Conservation (phyloP, 2,888 invertebrate genomes). For the Unio pictorum region DNA sequence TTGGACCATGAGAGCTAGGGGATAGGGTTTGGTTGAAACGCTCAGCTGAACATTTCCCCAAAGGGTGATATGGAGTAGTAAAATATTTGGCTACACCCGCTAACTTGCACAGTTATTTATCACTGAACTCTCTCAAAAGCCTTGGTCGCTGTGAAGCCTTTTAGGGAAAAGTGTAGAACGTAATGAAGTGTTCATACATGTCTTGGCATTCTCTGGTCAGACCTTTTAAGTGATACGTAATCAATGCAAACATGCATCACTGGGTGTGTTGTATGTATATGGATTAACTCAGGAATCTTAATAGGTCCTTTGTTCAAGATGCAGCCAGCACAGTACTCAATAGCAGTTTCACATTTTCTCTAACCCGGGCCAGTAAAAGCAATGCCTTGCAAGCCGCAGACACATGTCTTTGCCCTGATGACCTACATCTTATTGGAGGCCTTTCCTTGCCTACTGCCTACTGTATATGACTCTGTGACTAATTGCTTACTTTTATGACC, state of each 20-base stretch:
- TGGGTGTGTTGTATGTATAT: conserved; percentile 6
- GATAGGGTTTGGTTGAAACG: conserved; percentile 18
- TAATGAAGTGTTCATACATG: conserved; percentile 9
- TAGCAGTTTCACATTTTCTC: conserved; percentile 1
- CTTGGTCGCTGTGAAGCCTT: conserved; percentile 20
- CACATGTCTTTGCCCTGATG: conserved; percentile 18
- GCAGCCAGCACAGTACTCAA: conserved; percentile 8
- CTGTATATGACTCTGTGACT: background rate
- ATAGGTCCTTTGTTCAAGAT: conserved; percentile 4
- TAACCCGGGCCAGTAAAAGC: conserved; percentile 11
- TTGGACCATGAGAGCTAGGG: too few species aligned
- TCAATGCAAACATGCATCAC: conserved; percentile 13
- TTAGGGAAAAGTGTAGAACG: conserved; percentile 7
- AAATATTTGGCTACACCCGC: background rate
- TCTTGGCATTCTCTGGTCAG: conserved; percentile 13
- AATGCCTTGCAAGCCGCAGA: conserved; percentile 8
- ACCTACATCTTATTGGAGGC: conserved; percentile 17
- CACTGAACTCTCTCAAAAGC: conserved; percentile 13
- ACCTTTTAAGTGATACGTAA: conserved; percentile 7
- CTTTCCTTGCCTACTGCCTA: background rate
- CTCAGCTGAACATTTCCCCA: background rate
- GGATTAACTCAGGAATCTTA: background rate
- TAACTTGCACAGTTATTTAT: conserved; percentile 10
- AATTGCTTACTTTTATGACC: conserved; percentile 4
- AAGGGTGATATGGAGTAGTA: too few species aligned